Evolutionary conservation across 2,113 vertebrate species (phyloP), one percentile per base, ranked within the genome.

Genomic region (Illadopsis cleaveri): DNA sequence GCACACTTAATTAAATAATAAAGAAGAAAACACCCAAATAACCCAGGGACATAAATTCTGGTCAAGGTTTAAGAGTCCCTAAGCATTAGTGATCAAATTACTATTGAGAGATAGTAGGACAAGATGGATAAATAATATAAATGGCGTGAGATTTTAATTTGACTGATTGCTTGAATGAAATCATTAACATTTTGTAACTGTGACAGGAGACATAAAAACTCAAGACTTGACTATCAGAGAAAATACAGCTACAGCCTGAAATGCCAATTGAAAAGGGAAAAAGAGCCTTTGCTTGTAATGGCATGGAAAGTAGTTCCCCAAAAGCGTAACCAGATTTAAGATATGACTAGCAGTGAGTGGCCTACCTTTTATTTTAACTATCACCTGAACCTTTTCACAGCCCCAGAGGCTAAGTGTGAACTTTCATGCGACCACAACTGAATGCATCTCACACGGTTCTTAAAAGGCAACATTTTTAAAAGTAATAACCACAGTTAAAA

Each of bases 361-460:
- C 45, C 23, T 69, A 80, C 42, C 61, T 95, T 80, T 75, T 51
- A 85, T 70, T 91, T 88, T 95, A 86, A 88, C 82, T 91, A 88
- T 70, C 44, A 89, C 0, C 14, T 37, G 37, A 90, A 90, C 56
- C 12, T 91, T 79, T 90, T 70, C 62, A 94, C 44, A 79, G 77
- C 38, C 90, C 76, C 61, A 82, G 53, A 97, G 70, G 92, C 72
- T 86, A 90, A 56, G 21, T 0, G 0, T 82, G 92, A 96, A 89
- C 83, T 95, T 96, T 87, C 18, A 84, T 3, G 53, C 1, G 15
- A 91, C 42, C 45, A 72, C 65, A 89, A 69, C 3, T 0, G 0
- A 84, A 9, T 25, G 27, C 20, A 53, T 69, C 58, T 40, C 61
- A 51, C 33, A 35, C 2, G 5, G 33, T 45, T 91, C 42, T 54